Base-by-base conservation (phyloP, 2,113 vertebrate species). In the Nothoprocta pentlandii region DNA sequence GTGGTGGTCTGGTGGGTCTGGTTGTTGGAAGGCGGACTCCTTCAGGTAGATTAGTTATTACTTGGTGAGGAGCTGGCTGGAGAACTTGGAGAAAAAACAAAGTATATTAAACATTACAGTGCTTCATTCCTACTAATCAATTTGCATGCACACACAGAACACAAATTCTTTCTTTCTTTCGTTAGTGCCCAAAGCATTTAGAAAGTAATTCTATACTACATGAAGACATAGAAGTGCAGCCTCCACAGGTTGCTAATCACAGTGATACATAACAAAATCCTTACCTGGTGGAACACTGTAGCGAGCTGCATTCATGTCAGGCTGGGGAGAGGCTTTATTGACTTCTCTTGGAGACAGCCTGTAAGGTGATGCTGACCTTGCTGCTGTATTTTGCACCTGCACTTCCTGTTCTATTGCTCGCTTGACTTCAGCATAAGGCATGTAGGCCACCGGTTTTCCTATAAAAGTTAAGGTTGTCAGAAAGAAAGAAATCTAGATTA, bases 251-350 rank as follows among this genome's bases (percentile, higher is more conserved):
- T 42, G 68, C 63, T 28, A 26, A 78, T 53, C 26, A 25, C 88
- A 68, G n/a, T 66, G 53, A 51, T 13, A 21, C 3, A 3, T 58
- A 36, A 85, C 53, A 54, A 30, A 10, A 13, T 77, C 80, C 92
- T 98, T 98, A 99, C 98, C 99, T 98, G 99, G 99, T 1, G 98
- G 98, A 96, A 99, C 98, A 97, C 98, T 98, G 96, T 97, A 98
- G 91, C 98, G 97, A 75, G 97, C 95, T 87, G 98, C 85, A 80
- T 97, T 98, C 97, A 94, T 95, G 74, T 98, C 98, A 8, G 98
- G 98, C 95, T 98, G 98, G 46, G 98, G 98, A 49, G 98, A 98
- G 84, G 98, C 98, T 97, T 98, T 99, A 97, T 97, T 98, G 94
- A 98, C 97, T 94, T 98, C 98, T 85, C 98, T 97, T 26, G 98